A percentile compares a stretch with the other conserved stretches of the same genome.
Conservation (phyloP, 2,888 invertebrate species). For the Strigamia transsilvanica region DNA sequence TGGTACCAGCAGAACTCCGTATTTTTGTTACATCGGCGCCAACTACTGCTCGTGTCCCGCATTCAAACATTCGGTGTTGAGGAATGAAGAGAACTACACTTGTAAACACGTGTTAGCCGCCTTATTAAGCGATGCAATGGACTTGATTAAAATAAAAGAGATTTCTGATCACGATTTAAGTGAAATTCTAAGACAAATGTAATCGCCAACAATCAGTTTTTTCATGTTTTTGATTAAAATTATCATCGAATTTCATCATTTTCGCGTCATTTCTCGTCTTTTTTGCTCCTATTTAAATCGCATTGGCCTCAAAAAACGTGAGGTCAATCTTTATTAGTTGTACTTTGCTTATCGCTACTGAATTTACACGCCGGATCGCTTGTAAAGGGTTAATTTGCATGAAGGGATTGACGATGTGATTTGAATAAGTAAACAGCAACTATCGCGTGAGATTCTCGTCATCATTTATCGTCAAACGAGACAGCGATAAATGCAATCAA, state of each 20-base stretch:
- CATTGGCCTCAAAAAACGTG: neutral
- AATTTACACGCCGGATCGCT: conserved; percentile 2
- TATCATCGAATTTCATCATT: neutral
- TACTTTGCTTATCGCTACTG: conserved; percentile 9
- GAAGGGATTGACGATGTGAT: conserved; percentile 39
- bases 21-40: neutral
- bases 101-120: conserved; percentile 27
- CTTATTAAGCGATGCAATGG: neutral
- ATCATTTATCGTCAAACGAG: neutral
- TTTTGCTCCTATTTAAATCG: neutral
- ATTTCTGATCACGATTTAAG: neutral
- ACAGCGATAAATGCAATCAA: neutral
- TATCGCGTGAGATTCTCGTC: neutral
- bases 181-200: conserved; percentile 5
- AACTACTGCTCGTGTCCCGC: conserved; percentile 10
- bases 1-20: conserved; percentile 4
- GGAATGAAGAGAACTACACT: neutral
- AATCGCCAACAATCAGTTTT: neutral
- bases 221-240: neutral
- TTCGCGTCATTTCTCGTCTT: neutral
- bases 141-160: neutral
- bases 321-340: conserved; percentile 8
- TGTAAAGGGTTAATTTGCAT: conserved; percentile 37
- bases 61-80: neutral
- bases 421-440: conserved; percentile 31